Conservation (phyloP, 2,113 vertebrate genomes). For the Corythaixoides concolor region DNA sequence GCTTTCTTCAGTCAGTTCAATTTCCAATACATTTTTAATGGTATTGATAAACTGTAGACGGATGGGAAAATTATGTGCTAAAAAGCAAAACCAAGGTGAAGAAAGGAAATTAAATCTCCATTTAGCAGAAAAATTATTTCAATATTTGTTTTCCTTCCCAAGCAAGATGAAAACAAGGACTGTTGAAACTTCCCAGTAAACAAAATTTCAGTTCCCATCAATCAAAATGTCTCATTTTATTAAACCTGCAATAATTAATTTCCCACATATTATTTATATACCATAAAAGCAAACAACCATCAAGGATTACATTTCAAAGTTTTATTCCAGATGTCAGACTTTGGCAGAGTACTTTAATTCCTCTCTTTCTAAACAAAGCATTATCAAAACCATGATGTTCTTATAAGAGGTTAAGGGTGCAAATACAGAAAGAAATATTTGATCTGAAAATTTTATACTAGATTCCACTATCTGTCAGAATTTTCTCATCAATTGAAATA, state of each 20-base stretch:
- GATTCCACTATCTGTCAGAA: neutral
- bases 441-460: neutral
- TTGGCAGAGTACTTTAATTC: neutral
- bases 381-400: neutral
- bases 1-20: neutral
- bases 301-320: neutral
- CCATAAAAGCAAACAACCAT: neutral
- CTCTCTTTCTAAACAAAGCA: neutral
- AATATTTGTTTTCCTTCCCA: neutral
- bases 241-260: slow-evolving; percentile 13
- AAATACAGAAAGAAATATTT: neutral
- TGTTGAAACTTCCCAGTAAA: neutral
- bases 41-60: neutral
- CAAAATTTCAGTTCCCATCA: neutral
- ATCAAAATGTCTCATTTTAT: neutral
- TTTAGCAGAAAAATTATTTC: neutral
- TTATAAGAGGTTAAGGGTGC: neutral
- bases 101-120: slow-evolving; percentile 23
- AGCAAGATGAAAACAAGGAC: neutral
- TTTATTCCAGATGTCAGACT: neutral
- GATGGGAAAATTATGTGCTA: neutral
- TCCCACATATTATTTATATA: neutral
- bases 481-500: neutral
- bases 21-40: slow-evolving; percentile 7
- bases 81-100: neutral